Conservation (phyloP, 1,140 invertebrate genomes). For the Drosophila pandora region DNA sequence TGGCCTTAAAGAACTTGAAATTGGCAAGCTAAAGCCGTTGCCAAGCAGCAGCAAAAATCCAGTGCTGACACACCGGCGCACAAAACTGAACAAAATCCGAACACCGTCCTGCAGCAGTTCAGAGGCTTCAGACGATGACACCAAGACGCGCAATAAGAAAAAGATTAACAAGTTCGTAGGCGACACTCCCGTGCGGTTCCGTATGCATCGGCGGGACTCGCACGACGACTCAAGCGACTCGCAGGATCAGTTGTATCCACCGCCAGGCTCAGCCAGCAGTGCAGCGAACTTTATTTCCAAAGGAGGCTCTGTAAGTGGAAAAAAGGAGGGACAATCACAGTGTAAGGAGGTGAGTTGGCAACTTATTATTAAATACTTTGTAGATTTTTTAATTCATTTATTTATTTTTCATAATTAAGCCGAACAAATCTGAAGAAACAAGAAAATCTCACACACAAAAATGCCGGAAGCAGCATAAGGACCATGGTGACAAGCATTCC, state of each 20-base stretch:
- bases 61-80: constrained; percentile 85
- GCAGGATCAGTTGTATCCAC: constrained; percentile 87
- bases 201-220: constrained; percentile 88
- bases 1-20: constrained; percentile 73
- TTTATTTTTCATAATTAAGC: constrained; percentile 24
- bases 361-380: background rate
- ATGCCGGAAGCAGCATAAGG: constrained; percentile 69
- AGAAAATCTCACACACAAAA: constrained; percentile 77
- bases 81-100: constrained; percentile 90
- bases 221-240: constrained; percentile 92
- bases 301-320: constrained; percentile 65
- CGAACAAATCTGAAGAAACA: constrained; percentile 75
- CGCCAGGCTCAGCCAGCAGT: constrained; percentile 69
- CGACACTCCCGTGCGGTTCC: constrained; percentile 85
- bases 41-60: constrained; percentile 85
- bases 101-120: constrained; percentile 95
- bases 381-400: background rate
- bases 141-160: constrained; percentile 91
- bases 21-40: constrained; percentile 85
- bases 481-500: constrained; percentile 71
- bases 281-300: constrained; percentile 64
- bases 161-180: constrained; percentile 89
- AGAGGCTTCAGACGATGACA: constrained; percentile 95
- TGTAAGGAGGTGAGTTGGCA: constrained; percentile 55
- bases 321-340: constrained; percentile 72